phyloP scores from a whole-genome alignment of 2,888 invertebrate genomes.

The Nomada ferruginata region DNA sequence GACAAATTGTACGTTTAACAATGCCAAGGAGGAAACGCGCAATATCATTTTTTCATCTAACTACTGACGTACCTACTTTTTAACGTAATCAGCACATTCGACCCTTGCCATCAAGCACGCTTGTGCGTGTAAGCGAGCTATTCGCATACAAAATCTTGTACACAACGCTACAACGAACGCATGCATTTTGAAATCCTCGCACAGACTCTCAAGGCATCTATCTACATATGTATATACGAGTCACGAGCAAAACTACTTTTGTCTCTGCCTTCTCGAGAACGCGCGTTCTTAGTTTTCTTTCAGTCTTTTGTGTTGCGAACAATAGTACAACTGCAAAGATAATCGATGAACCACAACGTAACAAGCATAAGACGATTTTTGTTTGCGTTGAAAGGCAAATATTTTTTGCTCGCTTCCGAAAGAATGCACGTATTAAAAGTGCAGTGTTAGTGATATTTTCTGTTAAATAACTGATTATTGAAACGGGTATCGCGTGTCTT shows the following conservation, averaged over 20 bases:
- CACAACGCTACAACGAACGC: not conserved
- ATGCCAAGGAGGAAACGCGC: not conserved
- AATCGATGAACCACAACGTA: too few species aligned
- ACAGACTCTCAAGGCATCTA: slow-evolving; percentile 7
- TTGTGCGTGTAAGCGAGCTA: not conserved
- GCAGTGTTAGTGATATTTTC: too few species aligned
- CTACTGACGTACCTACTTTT: slow-evolving; percentile 30
- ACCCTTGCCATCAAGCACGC: slow-evolving; percentile 25
- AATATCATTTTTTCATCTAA: slow-evolving; percentile 22
- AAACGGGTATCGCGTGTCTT: too few species aligned
- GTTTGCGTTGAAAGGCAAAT: too few species aligned
- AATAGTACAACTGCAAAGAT: too few species aligned
- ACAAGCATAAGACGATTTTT: too few species aligned
- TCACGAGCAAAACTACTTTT: not conserved
- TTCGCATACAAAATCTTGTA: not conserved
- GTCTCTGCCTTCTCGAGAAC: too few species aligned
- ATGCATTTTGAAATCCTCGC: not conserved
- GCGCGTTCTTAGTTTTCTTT: too few species aligned
- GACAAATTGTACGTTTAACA: slow-evolving; percentile 3
- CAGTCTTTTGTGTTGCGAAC: too few species aligned
- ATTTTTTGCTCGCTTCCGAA: too few species aligned
- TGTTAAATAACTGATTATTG: too few species aligned
- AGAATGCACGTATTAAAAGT: too few species aligned
- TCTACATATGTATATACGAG: not conserved
- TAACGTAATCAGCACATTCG: slow-evolving; percentile 40